phyloP scores from a whole-genome alignment of 92 coral and sea anemone genomes.

The Diadumene lineata region DNA sequence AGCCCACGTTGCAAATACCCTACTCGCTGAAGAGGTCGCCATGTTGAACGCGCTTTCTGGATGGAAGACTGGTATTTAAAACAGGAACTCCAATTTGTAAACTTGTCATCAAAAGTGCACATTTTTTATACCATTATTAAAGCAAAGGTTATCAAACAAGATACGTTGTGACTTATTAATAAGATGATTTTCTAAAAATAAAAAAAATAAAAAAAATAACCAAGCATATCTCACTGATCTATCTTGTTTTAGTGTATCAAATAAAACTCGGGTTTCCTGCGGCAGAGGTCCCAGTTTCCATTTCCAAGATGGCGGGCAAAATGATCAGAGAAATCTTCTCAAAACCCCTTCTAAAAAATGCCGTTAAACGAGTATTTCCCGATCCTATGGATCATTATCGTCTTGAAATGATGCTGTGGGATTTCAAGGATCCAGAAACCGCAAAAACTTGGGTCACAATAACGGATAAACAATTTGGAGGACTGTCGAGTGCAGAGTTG shows the following conservation, averaged over 20 bases:
- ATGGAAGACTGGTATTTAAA: background rate
- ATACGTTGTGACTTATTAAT: background rate
- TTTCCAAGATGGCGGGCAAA: constrained; percentile 77
- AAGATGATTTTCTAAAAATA: background rate
- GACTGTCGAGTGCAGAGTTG: constrained; percentile 79
- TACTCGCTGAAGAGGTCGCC: constrained; percentile 22
- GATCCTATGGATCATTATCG: constrained; percentile 85
- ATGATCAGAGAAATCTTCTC: constrained; percentile 46
- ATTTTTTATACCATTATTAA: background rate
- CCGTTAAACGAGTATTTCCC: constrained; percentile 71
- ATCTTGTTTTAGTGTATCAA: background rate
- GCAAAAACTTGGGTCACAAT: constrained; percentile 80
- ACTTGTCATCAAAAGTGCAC: background rate
- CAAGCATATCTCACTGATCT: too few relatives aligned
- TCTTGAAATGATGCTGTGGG: constrained; percentile 81
- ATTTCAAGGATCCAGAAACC: constrained; percentile 66
- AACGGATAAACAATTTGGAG: constrained; percentile 90
- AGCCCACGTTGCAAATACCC: background rate
- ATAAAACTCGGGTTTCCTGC: background rate
- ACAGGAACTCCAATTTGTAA: constrained; percentile 8
- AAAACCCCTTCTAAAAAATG: constrained; percentile 63
- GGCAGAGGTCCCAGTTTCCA: constrained; percentile 3
- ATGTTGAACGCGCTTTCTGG: constrained; percentile 43
- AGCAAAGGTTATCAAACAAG: background rate
- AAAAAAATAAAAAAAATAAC: too few relatives aligned